Evolutionary conservation across 2,888 invertebrate genomes (phyloP).

Genomic region (Cosmopolites sordidus): DNA sequence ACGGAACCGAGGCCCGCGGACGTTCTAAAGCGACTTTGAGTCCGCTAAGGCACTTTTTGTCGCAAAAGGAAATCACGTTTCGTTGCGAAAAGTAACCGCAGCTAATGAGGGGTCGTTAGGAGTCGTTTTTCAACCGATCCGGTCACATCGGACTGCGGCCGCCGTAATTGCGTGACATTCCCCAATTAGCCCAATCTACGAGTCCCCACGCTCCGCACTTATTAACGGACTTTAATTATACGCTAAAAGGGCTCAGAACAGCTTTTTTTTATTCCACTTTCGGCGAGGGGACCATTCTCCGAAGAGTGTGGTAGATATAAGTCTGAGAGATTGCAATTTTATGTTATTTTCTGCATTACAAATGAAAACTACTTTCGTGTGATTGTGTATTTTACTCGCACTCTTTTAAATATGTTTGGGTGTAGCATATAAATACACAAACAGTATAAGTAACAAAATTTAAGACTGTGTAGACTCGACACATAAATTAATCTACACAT

Average conservation of each 20-base stretch:
- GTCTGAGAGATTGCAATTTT: no score
- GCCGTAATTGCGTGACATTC: slow-evolving; percentile 41
- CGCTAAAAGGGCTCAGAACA: slow-evolving; percentile 27
- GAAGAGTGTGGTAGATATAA: no score
- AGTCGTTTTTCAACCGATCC: slow-evolving; percentile 26
- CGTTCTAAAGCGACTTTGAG: not conserved
- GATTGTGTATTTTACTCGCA: no score
- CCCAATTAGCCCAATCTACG: slow-evolving; percentile 43
- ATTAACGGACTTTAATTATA: slow-evolving; percentile 40
- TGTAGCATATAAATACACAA: no score
- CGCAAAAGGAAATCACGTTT: slow-evolving; percentile 24
- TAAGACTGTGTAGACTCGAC: no score
- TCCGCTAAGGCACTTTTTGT: slow-evolving; percentile 1
- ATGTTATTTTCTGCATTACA: no score
- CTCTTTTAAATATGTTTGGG: no score
- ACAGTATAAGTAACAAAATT: no score
- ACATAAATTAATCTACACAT: no score
- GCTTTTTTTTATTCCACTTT: slow-evolving; percentile 14
- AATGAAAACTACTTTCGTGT: no score
- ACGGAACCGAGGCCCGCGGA: not conserved
- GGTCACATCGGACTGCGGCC: slow-evolving; percentile 21
- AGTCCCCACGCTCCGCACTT: slow-evolving; percentile 39
- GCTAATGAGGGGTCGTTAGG: slow-evolving; percentile 27
- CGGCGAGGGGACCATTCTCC: not conserved
- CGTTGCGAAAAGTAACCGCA: slow-evolving; percentile 25